These are phyloP conservation scores for Clamator glandarius DNA, from an alignment of 2,797 vertebrate species.

Conservation along the genomic window DNA sequence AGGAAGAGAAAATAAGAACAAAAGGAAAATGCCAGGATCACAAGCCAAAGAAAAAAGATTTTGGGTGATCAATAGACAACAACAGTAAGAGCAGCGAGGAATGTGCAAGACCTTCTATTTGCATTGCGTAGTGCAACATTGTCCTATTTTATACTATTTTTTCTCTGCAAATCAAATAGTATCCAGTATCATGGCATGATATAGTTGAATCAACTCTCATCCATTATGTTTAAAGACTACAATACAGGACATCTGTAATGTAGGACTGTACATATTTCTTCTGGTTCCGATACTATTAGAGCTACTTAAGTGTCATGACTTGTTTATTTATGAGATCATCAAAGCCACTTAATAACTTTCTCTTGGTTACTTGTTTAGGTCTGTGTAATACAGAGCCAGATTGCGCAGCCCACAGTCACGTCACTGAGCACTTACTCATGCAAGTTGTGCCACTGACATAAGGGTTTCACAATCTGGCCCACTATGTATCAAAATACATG, in stretches of 20 bases:
- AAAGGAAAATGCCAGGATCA: neutral
- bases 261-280: slow-evolving; percentile 55
- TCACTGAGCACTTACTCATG: slow-evolving; percentile 28
- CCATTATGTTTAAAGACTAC: slow-evolving; percentile 44
- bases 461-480: slow-evolving; percentile 49
- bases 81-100: neutral
- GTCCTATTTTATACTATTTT: slow-evolving; percentile 11
- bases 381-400: slow-evolving; percentile 46
- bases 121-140: neutral
- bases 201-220: slow-evolving; percentile 38
- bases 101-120: neutral
- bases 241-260: slow-evolving; percentile 28
- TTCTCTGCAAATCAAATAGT: slow-evolving; percentile 45
- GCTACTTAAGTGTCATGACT: slow-evolving; percentile 62
- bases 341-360: slow-evolving; percentile 66
- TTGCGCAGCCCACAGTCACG: slow-evolving; percentile 29
- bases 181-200: slow-evolving; percentile 12
- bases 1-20: neutral
- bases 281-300: slow-evolving; percentile 56
- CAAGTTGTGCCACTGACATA: slow-evolving; percentile 35
- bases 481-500: slow-evolving; percentile 31
- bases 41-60: neutral
- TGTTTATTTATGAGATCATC: slow-evolving; percentile 68
- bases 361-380: slow-evolving; percentile 55
- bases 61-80: neutral